Evolutionary conservation across 2,797 vertebrate species (phyloP), one percentile per base, ranked within the genome.

Genomic region (Tauraco hartlaubi): DNA sequence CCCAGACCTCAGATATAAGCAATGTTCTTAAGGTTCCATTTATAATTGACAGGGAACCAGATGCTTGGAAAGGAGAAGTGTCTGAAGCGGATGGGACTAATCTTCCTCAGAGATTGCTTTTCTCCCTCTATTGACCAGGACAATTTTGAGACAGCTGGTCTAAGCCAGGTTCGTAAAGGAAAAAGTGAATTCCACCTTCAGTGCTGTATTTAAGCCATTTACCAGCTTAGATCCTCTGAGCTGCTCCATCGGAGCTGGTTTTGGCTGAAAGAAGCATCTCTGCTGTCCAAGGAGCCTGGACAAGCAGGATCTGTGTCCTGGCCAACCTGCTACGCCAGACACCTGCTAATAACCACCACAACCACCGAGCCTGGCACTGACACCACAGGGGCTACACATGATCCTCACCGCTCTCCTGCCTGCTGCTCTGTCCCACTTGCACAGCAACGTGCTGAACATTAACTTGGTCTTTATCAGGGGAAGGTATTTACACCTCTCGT

Each of bases 401-500:
- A 44, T 11, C 73, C 68, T 51, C 37, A 1, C 49, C 35, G 54
- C 73, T 19, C 39, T 48, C 72, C 83, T 73, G 41, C 46, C 72
- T 35, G 41, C 68, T 83, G 61, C 73, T 61, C 94, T 64, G 35
- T 58, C 80, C 62, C 77, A 25, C 18, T 29, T 41, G 44, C 76
- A 62, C 54, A 37, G 37, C 12, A 0, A 41, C 0, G 0, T 37
- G 49, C 49, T 35, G n/a, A 74, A 16, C 19, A 26, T 39, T n/a
- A n/a, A 39, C n/a, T 39, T 1, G 1, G 19, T 51, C 41, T 44
- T 55, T 43, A 58, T 5, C 62, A 48, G 31, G 10, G 9, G 9
- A 86, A 81, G 39, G n/a, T 39, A 48, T 68, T 74, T 29, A 68
- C 39, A 26, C 8, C 13, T 63, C 49, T 72, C 37, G 10, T 64